A percentile compares a stretch with the other conserved stretches of the same genome.
phyloP scores from a whole-genome alignment of 2,888 invertebrate species.

The Enchytraeus crypticus region DNA sequence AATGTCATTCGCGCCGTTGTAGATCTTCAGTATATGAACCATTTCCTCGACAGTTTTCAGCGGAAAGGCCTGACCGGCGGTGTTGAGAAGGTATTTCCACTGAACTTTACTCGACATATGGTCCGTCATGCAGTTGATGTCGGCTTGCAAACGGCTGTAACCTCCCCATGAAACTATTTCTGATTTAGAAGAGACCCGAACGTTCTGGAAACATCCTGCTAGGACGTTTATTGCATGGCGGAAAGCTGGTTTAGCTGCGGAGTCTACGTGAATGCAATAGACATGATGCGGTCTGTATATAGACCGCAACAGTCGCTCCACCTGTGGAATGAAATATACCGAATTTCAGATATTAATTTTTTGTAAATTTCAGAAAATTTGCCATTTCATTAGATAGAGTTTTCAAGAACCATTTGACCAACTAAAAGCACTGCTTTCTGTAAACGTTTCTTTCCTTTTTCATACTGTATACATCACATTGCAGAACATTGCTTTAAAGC shows the following conservation, averaged over 20 bases:
- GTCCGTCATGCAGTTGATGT: slow-evolving; percentile 45
- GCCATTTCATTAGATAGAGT: too few species aligned
- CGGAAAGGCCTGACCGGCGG: slow-evolving; percentile 44
- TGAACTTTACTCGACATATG: slow-evolving; percentile 21
- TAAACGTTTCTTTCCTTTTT: too few species aligned
- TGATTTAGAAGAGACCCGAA: slow-evolving; percentile 38
- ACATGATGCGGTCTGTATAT: slow-evolving; percentile 42
- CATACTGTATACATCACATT: too few species aligned
- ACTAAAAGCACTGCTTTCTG: too few species aligned
- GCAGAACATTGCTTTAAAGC: too few species aligned
- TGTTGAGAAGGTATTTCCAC: slow-evolving; percentile 47
- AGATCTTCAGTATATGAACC: slow-evolving; percentile 41
- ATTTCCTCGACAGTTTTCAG: slow-evolving; percentile 45
- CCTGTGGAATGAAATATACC: too few species aligned
- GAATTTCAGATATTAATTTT: too few species aligned
- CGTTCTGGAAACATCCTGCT: slow-evolving; percentile 40
- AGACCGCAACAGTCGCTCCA: slow-evolving; percentile 35
- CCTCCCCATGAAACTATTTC: slow-evolving; percentile 43
- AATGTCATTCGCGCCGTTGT: slow-evolving; percentile 46
- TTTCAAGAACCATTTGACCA: too few species aligned
- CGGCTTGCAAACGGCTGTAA: slow-evolving; percentile 37
- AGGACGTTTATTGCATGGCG: slow-evolving; percentile 30
- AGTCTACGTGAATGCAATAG: slow-evolving; percentile 46
- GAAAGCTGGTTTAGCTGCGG: slow-evolving; percentile 26
- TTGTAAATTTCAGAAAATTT: too few species aligned